Evolutionary conservation across 2,113 vertebrate species (phyloP).

Genomic region (Xyrauchen texanus): DNA sequence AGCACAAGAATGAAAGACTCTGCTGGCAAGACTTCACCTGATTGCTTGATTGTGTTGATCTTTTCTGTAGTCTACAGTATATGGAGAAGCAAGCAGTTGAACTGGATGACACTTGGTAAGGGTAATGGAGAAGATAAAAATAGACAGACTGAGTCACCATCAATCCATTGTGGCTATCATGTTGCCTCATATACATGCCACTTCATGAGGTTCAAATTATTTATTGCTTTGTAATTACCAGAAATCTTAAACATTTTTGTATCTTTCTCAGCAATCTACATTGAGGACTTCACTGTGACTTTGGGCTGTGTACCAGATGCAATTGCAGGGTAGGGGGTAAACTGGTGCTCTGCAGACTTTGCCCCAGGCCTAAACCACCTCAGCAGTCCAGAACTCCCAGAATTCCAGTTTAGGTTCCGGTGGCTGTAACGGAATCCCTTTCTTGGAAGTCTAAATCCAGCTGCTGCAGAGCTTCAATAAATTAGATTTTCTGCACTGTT

Average conservation of each 20-base stretch:
- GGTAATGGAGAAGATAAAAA: too few relatives aligned
- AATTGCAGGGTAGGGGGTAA: not conserved
- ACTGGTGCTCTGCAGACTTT: not conserved
- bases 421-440: conserved; percentile 68
- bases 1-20: conserved; percentile 44
- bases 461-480: conserved; percentile 70
- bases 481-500: conserved; percentile 72
- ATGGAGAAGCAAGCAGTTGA: not conserved
- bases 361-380: conserved; percentile 8
- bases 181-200: too few relatives aligned
- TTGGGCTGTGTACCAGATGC: not conserved
- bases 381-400: conserved; percentile 26
- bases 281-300: not conserved
- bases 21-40: conserved; percentile 31
- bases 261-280: too few relatives aligned
- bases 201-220: too few relatives aligned
- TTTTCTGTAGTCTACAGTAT: conserved; percentile 9
- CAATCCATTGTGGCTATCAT: too few relatives aligned
- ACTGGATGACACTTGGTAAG: not conserved
- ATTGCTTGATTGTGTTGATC: conserved; percentile 19
- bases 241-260: too few relatives aligned
- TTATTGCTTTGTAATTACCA: too few relatives aligned
- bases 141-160: too few relatives aligned
- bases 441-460: conserved; percentile 76
- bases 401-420: conserved; percentile 56